Base-by-base conservation (phyloP, 2,797 vertebrate species). In the Ptychadena robeensis region DNA sequence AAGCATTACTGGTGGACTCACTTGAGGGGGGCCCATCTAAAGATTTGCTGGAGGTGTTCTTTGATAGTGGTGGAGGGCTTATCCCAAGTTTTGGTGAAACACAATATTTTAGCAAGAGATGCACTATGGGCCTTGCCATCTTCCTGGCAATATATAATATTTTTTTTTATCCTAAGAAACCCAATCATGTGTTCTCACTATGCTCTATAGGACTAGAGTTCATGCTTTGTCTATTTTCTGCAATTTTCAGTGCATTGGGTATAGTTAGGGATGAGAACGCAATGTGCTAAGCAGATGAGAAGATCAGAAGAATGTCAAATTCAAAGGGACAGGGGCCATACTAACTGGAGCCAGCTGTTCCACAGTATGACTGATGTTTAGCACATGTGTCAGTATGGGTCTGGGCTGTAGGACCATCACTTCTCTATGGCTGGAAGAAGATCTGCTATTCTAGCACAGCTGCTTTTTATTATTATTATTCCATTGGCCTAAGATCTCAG, bases 251-350 rank as follows among this genome's bases (percentile, higher is more conserved):
- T 69, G 31, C 59, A 61, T 28, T 80, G 28, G 35, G 64, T 25
- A 34, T 59, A 25, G 65, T 65, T 40, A 61, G 34, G 61, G 37
- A 75, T 57, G 30, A 25, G 53, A 63, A n/a, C 37, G 15, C 40
- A 63, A 85, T 85, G 65, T 85, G 83, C 73, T 28, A 31, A 75
- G 66, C 78, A 85, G 78, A 85, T 85, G 83, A 80, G 71, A 53
- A 85, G 83, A 75, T 85, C 78, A 80, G 65, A 85, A 34, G 78
- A 70, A 76, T 71, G 78, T 80, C 73, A 76, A 69, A 75, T 80
- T 85, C 83, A 85, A 85, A 85, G 78, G 34, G 44, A 67, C n/a
- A 76, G 10, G 59, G 78, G 72, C 57, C 57, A 44, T n/a, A 44
- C 9, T 85, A 80, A 85, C 64, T 15, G 32, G 14, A 65, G 35